Percentiles rank a stretch among this genome's conserved stretches.
phyloP scores from a whole-genome alignment of 2,888 invertebrate species.

The Caenorhabditis becei region DNA sequence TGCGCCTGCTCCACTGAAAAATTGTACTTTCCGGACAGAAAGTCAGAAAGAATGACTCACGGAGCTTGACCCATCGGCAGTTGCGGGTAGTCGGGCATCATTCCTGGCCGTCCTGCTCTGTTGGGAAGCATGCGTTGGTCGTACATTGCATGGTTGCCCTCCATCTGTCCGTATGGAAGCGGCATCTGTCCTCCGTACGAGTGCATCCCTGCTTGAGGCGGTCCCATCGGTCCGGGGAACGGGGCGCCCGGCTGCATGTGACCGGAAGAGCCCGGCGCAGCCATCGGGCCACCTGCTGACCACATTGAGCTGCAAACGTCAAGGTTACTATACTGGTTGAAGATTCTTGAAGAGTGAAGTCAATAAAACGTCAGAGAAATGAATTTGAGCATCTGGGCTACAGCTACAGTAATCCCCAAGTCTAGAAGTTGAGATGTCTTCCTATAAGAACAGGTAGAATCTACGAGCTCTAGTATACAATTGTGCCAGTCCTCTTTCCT shows the following conservation, averaged over 20 bases:
- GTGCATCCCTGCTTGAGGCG: slow-evolving; percentile 43
- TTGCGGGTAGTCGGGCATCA: slow-evolving; percentile 53
- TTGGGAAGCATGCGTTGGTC: slow-evolving; percentile 38
- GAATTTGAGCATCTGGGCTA: not conserved
- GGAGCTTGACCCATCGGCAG: slow-evolving; percentile 49
- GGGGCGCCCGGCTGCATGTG: slow-evolving; percentile 46
- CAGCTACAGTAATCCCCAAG: not conserved
- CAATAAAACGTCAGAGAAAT: not conserved
- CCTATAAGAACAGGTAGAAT: not conserved
- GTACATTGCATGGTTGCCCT: slow-evolving; percentile 55
- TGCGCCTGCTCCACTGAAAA: slow-evolving; percentile 9
- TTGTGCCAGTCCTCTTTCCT: not conserved
- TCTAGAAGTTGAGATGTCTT: not conserved
- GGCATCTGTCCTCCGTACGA: slow-evolving; percentile 36
- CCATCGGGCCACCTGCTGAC: slow-evolving; percentile 41
- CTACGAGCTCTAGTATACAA: not conserved
- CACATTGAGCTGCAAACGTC: slow-evolving; percentile 55
- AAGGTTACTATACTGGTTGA: not conserved
- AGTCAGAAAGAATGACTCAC: slow-evolving; percentile 19
- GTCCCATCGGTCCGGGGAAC: slow-evolving; percentile 46
- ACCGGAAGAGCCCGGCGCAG: slow-evolving; percentile 49
- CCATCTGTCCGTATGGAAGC: slow-evolving; percentile 59
- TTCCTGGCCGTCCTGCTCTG: slow-evolving; percentile 37
- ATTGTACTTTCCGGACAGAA: too few species aligned
- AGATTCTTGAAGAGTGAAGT: not conserved